phyloP scores from a whole-genome alignment of 53 echinoderm and acorn worm species.

The Hippasteria phrygiana region DNA sequence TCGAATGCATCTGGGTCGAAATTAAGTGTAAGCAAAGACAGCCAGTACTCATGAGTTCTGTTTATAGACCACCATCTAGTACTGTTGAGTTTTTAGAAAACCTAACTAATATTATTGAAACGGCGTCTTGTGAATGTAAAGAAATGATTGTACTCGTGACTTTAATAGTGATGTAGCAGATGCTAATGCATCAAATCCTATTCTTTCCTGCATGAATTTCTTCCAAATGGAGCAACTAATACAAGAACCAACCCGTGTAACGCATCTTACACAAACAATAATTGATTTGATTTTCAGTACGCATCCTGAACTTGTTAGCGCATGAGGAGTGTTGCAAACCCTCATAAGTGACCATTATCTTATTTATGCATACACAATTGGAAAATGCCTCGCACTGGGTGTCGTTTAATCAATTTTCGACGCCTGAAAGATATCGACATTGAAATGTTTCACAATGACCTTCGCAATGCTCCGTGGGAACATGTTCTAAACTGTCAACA shows the following conservation, averaged over 20 bases:
- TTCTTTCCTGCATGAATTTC: conserved; percentile 28
- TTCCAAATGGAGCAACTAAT: conserved; percentile 43
- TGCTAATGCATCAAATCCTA: neutral
- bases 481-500: no score
- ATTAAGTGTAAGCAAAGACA: no score
- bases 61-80: conserved; percentile 28
- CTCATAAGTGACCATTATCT: conserved; percentile 55
- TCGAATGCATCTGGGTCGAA: no score
- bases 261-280: conserved; percentile 23
- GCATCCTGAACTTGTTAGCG: conserved; percentile 37
- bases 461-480: no score
- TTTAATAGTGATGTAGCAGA: conserved; percentile 42
- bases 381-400: conserved; percentile 17
- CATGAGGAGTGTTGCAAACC: conserved; percentile 35
- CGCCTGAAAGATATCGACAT: conserved; percentile 16
- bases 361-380: conserved; percentile 44
- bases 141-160: no score
- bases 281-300: conserved; percentile 56
- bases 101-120: conserved; percentile 28
- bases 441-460: no score
- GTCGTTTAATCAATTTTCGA: conserved; percentile 40
- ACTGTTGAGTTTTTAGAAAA: conserved; percentile 13
- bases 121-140: no score
- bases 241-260: conserved; percentile 23
- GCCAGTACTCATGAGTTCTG: no score